Percentiles rank a stretch among this genome's conserved stretches.
phyloP scores from a whole-genome alignment of 2,888 invertebrate species.

The Drosophila rellima region DNA sequence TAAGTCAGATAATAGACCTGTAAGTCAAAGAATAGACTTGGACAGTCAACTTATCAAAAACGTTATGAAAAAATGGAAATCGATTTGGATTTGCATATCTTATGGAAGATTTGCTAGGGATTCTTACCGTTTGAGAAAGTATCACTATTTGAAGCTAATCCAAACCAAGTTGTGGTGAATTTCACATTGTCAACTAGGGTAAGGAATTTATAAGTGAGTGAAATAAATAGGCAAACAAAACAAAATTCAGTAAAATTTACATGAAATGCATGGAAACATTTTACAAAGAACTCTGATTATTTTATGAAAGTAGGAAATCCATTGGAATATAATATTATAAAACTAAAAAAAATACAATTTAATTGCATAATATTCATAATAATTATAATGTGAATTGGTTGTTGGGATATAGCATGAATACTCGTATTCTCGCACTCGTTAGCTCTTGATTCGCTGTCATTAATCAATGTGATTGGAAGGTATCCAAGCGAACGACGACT shows the following conservation, averaged over 20 bases:
- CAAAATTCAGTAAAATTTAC: too few relatives aligned
- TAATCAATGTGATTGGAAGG: conserved; percentile 33
- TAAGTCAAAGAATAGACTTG: not conserved
- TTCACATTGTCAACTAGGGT: not conserved
- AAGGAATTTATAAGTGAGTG: not conserved
- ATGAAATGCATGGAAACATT: not conserved
- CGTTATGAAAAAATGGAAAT: not conserved
- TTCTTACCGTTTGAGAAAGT: too few relatives aligned
- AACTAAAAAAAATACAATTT: not conserved
- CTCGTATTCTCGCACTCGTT: conserved; percentile 14
- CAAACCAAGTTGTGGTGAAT: not conserved
- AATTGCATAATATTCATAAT: conserved; percentile 3
- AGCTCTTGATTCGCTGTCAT: conserved; percentile 18
- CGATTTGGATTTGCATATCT: too few relatives aligned
- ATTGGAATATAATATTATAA: not conserved
- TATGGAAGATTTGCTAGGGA: not conserved
- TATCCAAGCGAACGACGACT: conserved; percentile 38
- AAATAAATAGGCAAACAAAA: not conserved
- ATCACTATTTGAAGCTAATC: not conserved
- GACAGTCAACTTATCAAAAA: not conserved
- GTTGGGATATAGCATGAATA: conserved; percentile 8
- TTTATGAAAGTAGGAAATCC: not conserved
- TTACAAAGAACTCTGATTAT: not conserved
- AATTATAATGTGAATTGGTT: conserved; percentile 14
- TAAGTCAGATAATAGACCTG: too few relatives aligned